Evolutionary conservation across 2,797 vertebrate species (phyloP), one percentile per base, ranked within the genome.

Genomic region (Pelochelys cantorii): DNA sequence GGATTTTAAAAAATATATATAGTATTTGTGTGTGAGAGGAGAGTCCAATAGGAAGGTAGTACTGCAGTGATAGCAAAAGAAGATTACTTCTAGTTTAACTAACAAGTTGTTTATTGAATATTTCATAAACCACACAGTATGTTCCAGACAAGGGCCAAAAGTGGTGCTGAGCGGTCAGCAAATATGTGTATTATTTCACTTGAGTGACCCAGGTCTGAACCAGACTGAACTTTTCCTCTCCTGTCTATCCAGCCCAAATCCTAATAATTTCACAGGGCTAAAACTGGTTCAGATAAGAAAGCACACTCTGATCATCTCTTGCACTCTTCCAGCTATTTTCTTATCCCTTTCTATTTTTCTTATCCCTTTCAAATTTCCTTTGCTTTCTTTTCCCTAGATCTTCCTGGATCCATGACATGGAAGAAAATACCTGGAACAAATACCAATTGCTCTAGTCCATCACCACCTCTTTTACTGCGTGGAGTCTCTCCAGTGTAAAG

Each of bases 381-480:
- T 79, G 20, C 5, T 62, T 80, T 55, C 81, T 93, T 95, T 94
- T 22, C 25, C 48, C 31, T 77, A 78, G 42, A 53, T 87, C 48
- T 85, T 92, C 17, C 22, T 71, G 77, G 11, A 55, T 93, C 60
- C 59, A 86, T 2, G 0, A 3, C 79, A 56, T 78, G 53, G 78
- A 92, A 87, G 80, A 92, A 78, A 60, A 11, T 95, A 55, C 91
- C 90, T 92, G 48, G 79, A 31, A 94, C 92, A 85, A 87, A 74
- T 59, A 31, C 48, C 52, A 95, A 56, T 91, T 83, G 42, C 75
- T 92, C 60, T 79, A 87, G 14, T 75, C 56, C 60, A 53, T 5
- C 34, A 42, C 20, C 86, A 23, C 27, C 68, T 78, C 68, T 79
- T 42, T n/a, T 78, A 75, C 82, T 55, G 22, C 68, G 25, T 77